A percentile compares a stretch with the other conserved stretches of the same genome.
These are phyloP conservation scores for Dichetophora obliterata DNA, from an alignment of 2,888 invertebrate species.

Conservation along the genomic window DNA sequence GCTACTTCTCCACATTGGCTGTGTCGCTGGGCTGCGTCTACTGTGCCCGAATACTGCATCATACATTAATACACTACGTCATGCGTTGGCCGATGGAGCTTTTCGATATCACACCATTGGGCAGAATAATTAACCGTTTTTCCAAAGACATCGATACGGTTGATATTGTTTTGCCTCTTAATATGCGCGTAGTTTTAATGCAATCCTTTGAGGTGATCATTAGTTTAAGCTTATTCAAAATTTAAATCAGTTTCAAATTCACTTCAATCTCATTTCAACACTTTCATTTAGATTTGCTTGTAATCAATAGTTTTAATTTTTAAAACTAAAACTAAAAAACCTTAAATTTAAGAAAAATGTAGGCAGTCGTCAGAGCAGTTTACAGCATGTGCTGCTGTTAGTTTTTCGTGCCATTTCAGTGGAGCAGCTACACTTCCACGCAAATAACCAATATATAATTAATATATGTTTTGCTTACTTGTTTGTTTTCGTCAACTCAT, in stretches of 20 bases:
- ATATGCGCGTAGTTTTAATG: slow-evolving; percentile 65
- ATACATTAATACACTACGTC: slow-evolving; percentile 74
- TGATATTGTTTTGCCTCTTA: slow-evolving; percentile 72
- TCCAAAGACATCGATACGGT: slow-evolving; percentile 74
- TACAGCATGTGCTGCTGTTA: background rate
- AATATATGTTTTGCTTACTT: no score
- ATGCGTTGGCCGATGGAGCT: slow-evolving; percentile 79
- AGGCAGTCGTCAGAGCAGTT: no score
- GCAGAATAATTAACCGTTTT: slow-evolving; percentile 80
- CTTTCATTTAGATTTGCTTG: background rate
- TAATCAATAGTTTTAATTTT: background rate
- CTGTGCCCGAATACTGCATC: slow-evolving; percentile 76
- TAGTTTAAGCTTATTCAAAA: background rate
- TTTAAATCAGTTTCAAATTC: background rate
- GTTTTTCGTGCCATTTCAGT: background rate
- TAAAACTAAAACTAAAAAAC: no score
- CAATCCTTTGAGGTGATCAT: slow-evolving; percentile 69
- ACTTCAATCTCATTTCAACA: background rate
- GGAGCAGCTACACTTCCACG: background rate
- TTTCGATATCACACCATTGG: slow-evolving; percentile 84
- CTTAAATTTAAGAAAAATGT: no score
- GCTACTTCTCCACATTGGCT: slow-evolving; percentile 65
- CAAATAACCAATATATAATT: background rate
- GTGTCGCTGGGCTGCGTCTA: slow-evolving; percentile 69
- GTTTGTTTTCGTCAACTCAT: background rate